A percentile compares a stretch with the other conserved stretches of the same genome.
Evolutionary conservation across 2,888 invertebrate species (phyloP).

Genomic region (Macrosoma leucophasiata): DNA sequence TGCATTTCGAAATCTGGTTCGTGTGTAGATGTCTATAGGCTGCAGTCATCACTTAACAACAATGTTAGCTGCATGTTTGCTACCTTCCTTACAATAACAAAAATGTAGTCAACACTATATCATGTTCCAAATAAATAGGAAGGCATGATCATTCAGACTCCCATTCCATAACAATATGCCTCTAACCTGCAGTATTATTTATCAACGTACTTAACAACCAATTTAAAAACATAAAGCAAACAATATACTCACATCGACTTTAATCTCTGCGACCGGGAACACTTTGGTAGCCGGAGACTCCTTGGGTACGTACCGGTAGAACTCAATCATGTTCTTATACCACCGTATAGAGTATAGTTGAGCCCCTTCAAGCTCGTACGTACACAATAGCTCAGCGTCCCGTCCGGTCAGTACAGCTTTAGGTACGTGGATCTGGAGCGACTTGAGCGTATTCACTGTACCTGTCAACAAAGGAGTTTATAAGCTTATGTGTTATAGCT

Average conservation of each 20-base stretch:
- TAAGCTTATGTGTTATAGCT: slow-evolving; percentile 1
- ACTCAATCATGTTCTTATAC: slow-evolving; percentile 84
- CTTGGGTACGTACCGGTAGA: slow-evolving; percentile 85
- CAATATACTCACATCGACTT: slow-evolving; percentile 85
- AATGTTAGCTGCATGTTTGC: no score
- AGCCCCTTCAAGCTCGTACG: slow-evolving; percentile 77
- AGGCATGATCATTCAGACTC: no score
- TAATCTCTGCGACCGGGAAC: slow-evolving; percentile 80
- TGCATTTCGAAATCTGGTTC: no score
- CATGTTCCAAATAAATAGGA: no score
- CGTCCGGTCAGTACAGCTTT: slow-evolving; percentile 70
- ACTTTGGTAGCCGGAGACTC: slow-evolving; percentile 82
- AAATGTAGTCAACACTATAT: no score
- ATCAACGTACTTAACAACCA: no score
- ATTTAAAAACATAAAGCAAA: no score
- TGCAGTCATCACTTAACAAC: no score
- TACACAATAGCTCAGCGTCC: slow-evolving; percentile 69
- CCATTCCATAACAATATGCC: no score
- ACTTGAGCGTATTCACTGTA: slow-evolving; percentile 58
- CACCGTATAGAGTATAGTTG: slow-evolving; percentile 85
- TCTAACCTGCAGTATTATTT: no score
- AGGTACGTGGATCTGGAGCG: slow-evolving; percentile 70
- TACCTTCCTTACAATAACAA: no score
- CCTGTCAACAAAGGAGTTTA: slow-evolving; percentile 44
- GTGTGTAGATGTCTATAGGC: no score